Evolutionary conservation across 2,113 vertebrate species (phyloP).

Genomic region (Spea multiplicata): DNA sequence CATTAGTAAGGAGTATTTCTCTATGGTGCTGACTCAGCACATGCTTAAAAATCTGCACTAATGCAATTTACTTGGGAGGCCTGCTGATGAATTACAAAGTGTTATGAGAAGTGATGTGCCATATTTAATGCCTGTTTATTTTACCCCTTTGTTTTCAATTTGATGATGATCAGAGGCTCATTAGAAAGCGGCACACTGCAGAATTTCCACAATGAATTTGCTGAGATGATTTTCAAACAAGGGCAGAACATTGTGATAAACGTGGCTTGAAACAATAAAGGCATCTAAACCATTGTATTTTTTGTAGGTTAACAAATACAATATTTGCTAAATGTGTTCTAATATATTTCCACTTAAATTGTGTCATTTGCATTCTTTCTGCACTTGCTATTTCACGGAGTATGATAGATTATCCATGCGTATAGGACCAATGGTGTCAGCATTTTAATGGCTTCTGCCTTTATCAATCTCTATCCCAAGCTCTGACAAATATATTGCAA

Average conservation of each 20-base stretch:
- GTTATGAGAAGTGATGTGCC: slow-evolving; percentile 23
- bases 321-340: slow-evolving; percentile 30
- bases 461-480: background rate
- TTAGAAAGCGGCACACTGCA: background rate
- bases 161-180: background rate
- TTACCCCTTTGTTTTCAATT: slow-evolving; percentile 25
- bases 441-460: slow-evolving; percentile 14
- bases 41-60: background rate
- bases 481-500: slow-evolving; percentile 7
- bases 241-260: slow-evolving; percentile 44
- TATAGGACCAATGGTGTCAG: slow-evolving; percentile 5
- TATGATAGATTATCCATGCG: slow-evolving; percentile 37
- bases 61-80: background rate
- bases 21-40: background rate
- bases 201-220: background rate
- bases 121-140: slow-evolving; percentile 38
- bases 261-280: slow-evolving; percentile 20
- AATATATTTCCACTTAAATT: slow-evolving; percentile 2
- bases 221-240: slow-evolving; percentile 40
- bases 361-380: slow-evolving; percentile 42
- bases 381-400: slow-evolving; percentile 34
- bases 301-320: slow-evolving; percentile 35
- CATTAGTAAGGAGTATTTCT: background rate
- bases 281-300: slow-evolving; percentile 28
- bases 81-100: slow-evolving; percentile 17